Evolutionary conservation across 2,888 invertebrate genomes (phyloP), one percentile per base, ranked within the genome.

Genomic region (Drymonia ruficornis): DNA sequence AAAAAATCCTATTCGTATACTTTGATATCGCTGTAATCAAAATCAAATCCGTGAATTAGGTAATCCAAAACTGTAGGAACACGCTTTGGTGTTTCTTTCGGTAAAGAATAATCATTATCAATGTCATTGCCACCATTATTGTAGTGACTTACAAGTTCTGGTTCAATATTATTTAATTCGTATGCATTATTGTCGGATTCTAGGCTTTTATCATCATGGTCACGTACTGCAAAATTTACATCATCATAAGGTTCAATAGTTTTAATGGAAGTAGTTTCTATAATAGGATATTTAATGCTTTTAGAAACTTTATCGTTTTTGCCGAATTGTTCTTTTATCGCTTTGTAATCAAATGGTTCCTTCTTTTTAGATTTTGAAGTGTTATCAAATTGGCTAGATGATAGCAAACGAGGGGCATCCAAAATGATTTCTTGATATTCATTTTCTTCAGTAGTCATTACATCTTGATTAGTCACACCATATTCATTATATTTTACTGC

Each of bases 291-390:
- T 43, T 65, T 60, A 4, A 16, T 47, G 23, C 43, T 56, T 29
- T 68, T 69, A 15, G 58, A 56, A 49, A 55, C 31, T 49, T 67
- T 67, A 43, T 63, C 46, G 42, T 65, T 53, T 53, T 71, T 72
- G 15, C 59, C 55, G 19, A 55, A 76, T 31, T 72, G 59, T 13
- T 63, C 63, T 52, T 67, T 74, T 56, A 70, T 78, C 6, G 61
- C 60, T 46, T 60, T 60, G 46, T 72, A 71, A 48, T 75, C 68
- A 59, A 68, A 65, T n/a, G 59, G 53, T 54, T 67, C 49, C 23
- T 42, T 53, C 23, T 18, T 48, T 42, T 55, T 40, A 42, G 55
- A 31, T 50, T 61, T 59, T 34, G 63, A 40, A 2, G 57, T 38
- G 40, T 58, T 55, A 42, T 65, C 55, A 31, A 52, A 63, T 34